Evolutionary conservation across 2,797 vertebrate genomes (phyloP).

Genomic region (Monodelphis domestica): DNA sequence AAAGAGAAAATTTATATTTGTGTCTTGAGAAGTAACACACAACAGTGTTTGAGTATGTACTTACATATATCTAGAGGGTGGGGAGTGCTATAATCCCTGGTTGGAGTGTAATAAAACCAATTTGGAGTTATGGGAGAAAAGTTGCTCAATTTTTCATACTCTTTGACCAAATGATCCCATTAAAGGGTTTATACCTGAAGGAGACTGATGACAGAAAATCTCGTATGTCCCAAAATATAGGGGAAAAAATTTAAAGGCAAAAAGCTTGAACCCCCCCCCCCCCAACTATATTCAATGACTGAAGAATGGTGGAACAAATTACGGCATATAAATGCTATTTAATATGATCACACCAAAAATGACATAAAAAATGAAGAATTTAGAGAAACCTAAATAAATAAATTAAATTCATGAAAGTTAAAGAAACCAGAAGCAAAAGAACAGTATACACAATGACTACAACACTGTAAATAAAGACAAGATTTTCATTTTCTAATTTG

Average conservation of each 20-base stretch:
- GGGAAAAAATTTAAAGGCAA: neutral
- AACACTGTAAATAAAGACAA: neutral
- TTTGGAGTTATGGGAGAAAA: neutral
- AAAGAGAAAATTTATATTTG: neutral
- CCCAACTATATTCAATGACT: neutral
- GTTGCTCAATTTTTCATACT: neutral
- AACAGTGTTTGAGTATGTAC: neutral
- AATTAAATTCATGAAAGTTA: neutral
- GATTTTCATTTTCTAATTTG: neutral
- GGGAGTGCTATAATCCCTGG: neutral
- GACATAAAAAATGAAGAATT: neutral
- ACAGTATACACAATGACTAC: neutral
- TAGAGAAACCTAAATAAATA: neutral
- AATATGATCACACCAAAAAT: neutral
- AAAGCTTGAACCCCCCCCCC: no score
- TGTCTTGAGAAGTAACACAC: neutral
- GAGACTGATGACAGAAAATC: neutral
- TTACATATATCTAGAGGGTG: neutral
- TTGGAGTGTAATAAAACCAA: neutral
- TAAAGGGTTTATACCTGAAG: neutral
- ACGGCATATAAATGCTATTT: neutral
- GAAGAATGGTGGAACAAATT: neutral
- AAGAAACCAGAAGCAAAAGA: neutral
- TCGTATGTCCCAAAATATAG: neutral
- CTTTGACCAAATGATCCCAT: neutral